phyloP scores from a whole-genome alignment of 2,113 vertebrate genomes.

The Eubucco bourcierii region DNA sequence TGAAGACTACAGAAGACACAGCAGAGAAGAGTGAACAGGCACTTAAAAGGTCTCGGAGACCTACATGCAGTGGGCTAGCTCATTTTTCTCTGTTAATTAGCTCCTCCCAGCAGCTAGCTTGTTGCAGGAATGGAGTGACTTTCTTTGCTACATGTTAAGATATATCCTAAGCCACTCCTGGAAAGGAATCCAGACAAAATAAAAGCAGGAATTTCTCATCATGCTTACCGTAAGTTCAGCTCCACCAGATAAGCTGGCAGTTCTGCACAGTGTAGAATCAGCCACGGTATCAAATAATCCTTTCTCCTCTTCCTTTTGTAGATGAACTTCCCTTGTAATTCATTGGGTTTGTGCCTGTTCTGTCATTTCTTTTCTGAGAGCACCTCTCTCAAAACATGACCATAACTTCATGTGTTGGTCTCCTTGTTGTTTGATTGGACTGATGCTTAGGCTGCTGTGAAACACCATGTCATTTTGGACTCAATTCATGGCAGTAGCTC shows the following conservation, averaged over 20 bases:
- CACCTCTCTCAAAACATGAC: background rate
- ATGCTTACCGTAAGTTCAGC: background rate
- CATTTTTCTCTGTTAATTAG: background rate
- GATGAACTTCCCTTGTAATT: background rate
- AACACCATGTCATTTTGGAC: background rate
- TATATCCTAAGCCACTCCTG: background rate
- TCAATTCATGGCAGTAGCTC: background rate
- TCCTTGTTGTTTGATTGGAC: background rate
- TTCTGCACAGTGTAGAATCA: background rate
- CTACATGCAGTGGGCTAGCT: background rate
- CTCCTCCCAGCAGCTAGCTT: background rate
- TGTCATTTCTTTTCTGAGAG: background rate
- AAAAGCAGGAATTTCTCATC: background rate
- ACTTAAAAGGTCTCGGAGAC: background rate
- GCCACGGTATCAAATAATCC: background rate
- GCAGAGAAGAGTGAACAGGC: background rate
- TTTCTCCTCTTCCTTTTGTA: background rate
- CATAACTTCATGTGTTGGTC: background rate
- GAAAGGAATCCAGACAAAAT: background rate
- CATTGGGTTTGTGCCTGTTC: background rate
- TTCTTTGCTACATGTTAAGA: background rate
- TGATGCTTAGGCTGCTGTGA: background rate
- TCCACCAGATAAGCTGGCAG: background rate
- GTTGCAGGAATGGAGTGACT: background rate
- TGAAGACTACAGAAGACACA: background rate